Base-by-base conservation (phyloP, 2,888 invertebrate genomes). In the Drosophila sordidula region DNA sequence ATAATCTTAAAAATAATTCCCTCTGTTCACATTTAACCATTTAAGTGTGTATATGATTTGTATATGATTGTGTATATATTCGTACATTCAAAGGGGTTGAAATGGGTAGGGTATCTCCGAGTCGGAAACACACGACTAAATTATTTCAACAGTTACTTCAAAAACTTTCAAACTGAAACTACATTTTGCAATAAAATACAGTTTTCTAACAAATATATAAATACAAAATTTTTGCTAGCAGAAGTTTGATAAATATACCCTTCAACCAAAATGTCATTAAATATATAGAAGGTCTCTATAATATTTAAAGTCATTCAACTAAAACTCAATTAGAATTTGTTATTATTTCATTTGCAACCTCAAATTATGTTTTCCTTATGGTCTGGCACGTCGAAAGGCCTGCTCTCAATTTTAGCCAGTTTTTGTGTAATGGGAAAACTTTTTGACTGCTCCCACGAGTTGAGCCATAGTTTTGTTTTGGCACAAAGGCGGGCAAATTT, bases 241-340 rank as follows among this genome's bases (percentile, higher is more conserved):
- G 18, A 18, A 18, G 18, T 3, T 3, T 22, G 3, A 22, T 22
- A 22, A 22, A 4, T 3, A n/a, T 18, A 39, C 6, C 8, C 8
- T 14, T 12, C 38, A 38, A 14, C 11, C 18, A 25, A n/a, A 26
- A 14, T n/a, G 9, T 18, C 42, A 2, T 62, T 47, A 18, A 29
- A 22, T 49, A 8, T 9, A 5, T 12, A 12, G 18, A 29, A 8
- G 16, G 42, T 26, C 34, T 12, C 22, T 67, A 49, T 39, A 63
- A 54, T 70, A 64, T 78, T 69, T 69, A 57, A 75, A 61, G 57
- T 51, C 54, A 63, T 73, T 71, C 59, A 70, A 74, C 70, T 58
- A 62, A 70, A 84, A 84, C 85, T 81, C 73, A 87, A 78, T 83
- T 87, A 87, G 67, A 71, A 65, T 75, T 74, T 84, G 85, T 78